Conservation (phyloP, 1,140 invertebrate genomes). For the Penaeus chinensis region DNA sequence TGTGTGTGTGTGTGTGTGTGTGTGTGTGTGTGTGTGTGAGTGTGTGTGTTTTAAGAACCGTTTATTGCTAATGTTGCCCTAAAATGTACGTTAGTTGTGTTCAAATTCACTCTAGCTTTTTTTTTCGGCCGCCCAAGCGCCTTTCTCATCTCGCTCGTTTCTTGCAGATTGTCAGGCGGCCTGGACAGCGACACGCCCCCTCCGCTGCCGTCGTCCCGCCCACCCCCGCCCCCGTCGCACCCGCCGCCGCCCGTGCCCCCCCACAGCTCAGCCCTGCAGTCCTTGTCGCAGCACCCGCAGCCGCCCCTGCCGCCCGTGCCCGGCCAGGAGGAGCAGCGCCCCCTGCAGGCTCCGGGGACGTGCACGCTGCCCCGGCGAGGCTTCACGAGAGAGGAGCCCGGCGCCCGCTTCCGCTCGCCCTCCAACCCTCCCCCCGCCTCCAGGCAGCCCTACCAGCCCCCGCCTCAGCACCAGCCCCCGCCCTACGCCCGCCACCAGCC, state of each 20-base stretch:
- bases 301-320: slow-evolving; percentile 58
- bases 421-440: slow-evolving; percentile 59
- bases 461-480: slow-evolving; percentile 53
- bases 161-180: slow-evolving; percentile 14
- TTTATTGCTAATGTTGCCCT: not conserved
- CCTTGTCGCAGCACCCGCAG: slow-evolving; percentile 27
- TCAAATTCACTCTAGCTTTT: no score
- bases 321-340: slow-evolving; percentile 39
- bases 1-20: no score
- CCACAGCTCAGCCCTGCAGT: slow-evolving; percentile 29
- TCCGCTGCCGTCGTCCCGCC: slow-evolving; percentile 22
- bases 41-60: not conserved
- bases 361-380: slow-evolving; percentile 59
- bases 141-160: not conserved
- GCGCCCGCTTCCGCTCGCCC: slow-evolving; percentile 46
- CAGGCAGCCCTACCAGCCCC: slow-evolving; percentile 54
- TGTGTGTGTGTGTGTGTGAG: not conserved
- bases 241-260: slow-evolving; percentile 51
- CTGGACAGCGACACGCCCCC: slow-evolving; percentile 6
- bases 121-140: no score
- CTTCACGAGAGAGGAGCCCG: slow-evolving; percentile 26
- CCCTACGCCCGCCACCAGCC: slow-evolving; percentile 58
- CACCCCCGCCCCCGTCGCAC: slow-evolving; percentile 43
- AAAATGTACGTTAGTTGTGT: not conserved
- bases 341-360: slow-evolving; percentile 53